Percentiles rank a stretch among this genome's conserved stretches.
These are phyloP conservation scores for Bombus confusus DNA, from an alignment of 1,140 invertebrate species.

Conservation along the genomic window DNA sequence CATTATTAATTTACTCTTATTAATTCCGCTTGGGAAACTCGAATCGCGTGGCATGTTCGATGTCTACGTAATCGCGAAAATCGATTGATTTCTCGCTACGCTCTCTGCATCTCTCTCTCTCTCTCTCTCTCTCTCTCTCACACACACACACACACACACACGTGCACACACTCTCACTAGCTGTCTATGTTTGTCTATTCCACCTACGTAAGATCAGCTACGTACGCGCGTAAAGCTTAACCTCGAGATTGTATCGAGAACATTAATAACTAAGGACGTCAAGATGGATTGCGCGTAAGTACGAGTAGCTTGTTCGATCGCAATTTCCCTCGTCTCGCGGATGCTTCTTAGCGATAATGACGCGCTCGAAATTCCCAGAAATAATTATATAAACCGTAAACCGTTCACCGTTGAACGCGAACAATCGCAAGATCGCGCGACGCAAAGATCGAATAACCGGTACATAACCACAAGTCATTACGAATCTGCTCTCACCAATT, in stretches of 20 bases:
- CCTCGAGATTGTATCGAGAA: slow-evolving; percentile 26
- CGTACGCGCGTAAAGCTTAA: background rate
- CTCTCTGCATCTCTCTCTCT: no score
- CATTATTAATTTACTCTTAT: slow-evolving; percentile 68
- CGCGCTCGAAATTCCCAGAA: background rate
- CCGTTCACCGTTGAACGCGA: background rate
- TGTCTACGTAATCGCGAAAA: slow-evolving; percentile 3
- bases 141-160: no score
- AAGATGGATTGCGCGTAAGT: slow-evolving; percentile 8
- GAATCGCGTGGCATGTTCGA: slow-evolving; percentile 38
- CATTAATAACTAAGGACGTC: slow-evolving; percentile 20
- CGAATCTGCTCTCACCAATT: background rate
- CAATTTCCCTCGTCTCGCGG: slow-evolving; percentile 5
- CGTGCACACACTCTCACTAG: no score
- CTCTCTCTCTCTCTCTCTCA: background rate
- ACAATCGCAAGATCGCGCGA: background rate
- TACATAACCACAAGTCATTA: background rate
- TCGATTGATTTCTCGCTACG: slow-evolving; percentile 28
- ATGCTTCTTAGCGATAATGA: background rate
- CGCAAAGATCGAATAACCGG: background rate
- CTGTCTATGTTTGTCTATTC: slow-evolving; percentile 5
- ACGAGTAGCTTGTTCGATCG: slow-evolving; percentile 7
- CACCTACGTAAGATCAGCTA: background rate
- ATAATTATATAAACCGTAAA: background rate
- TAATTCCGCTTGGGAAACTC: slow-evolving; percentile 48